Conservation (phyloP, 2,888 invertebrate genomes). For the Chirona hameri region DNA sequence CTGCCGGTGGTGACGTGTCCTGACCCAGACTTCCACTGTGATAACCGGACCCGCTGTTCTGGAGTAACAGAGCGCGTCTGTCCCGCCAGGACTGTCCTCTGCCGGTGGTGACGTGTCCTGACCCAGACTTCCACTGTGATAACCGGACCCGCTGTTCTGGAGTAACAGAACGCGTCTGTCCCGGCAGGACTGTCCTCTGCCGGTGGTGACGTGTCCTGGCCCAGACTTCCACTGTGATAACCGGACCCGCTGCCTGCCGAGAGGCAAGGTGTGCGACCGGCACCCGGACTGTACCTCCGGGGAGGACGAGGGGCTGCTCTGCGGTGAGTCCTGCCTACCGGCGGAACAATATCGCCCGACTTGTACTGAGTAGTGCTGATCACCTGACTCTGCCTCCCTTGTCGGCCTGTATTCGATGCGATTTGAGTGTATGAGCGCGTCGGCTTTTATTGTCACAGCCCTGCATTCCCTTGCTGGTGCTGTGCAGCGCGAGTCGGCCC, state of each 20-base stretch:
- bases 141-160: slow-evolving; percentile 42
- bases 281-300: slow-evolving; percentile 66
- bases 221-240: slow-evolving; percentile 46
- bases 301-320: slow-evolving; percentile 72
- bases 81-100: slow-evolving; percentile 48
- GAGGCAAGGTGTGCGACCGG: slow-evolving; percentile 69
- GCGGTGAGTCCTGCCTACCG: slow-evolving; percentile 50
- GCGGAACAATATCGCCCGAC: no score
- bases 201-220: slow-evolving; percentile 33
- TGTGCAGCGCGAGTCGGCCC: no score
- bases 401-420: no score
- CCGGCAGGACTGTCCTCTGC: slow-evolving; percentile 48
- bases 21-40: slow-evolving; percentile 36
- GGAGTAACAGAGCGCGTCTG: neutral
- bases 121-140: slow-evolving; percentile 38
- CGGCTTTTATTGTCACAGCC: neutral
- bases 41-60: slow-evolving; percentile 42
- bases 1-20: slow-evolving; percentile 34
- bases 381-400: no score
- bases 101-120: slow-evolving; percentile 33
- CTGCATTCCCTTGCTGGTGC: no score
- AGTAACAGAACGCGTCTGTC: neutral
- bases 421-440: neutral
- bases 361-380: no score
- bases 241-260: slow-evolving; percentile 65